phyloP scores from a whole-genome alignment of 1,140 invertebrate genomes.

The Tetragnatha versicolor region DNA sequence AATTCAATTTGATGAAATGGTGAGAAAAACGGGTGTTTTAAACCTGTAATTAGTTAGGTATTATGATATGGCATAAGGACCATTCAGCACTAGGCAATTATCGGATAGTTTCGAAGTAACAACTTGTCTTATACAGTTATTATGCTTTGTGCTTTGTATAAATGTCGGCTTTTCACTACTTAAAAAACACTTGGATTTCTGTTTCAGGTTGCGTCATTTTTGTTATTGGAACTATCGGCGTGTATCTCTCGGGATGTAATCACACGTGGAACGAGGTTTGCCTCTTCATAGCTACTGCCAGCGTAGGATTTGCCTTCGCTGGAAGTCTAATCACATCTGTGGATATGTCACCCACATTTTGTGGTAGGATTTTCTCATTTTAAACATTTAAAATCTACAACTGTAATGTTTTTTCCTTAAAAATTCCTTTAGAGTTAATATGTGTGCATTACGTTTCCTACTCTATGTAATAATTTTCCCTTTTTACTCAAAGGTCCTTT shows the following conservation, averaged over 20 bases:
- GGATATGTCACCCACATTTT: constrained; percentile 42
- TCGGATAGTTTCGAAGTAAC: not conserved
- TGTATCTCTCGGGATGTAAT: constrained; percentile 43
- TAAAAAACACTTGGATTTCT: no score
- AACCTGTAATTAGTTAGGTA: not conserved
- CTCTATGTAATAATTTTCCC: not conserved
- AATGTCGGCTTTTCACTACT: not conserved
- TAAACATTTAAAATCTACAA: not conserved
- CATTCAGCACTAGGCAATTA: not conserved
- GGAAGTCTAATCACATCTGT: constrained; percentile 48
- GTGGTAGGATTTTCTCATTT: constrained; percentile 2
- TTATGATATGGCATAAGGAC: not conserved
- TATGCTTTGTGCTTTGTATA: not conserved
- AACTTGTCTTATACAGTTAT: not conserved
- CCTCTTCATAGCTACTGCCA: constrained; percentile 47
- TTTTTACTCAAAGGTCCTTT: constrained; percentile 2
- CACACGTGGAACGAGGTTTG: constrained; percentile 9
- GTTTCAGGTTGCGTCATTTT: constrained; percentile 33
- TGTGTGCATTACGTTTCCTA: not conserved
- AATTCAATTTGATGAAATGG: no score
- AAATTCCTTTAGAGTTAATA: not conserved
- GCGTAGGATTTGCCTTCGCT: constrained; percentile 45
- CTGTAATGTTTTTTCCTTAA: not conserved
- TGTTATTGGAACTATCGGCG: constrained; percentile 33
- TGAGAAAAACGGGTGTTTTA: not conserved